Evolutionary conservation across 2,113 vertebrate genomes (phyloP), one percentile per base, ranked within the genome.

Genomic region (Ciconia stormi): DNA sequence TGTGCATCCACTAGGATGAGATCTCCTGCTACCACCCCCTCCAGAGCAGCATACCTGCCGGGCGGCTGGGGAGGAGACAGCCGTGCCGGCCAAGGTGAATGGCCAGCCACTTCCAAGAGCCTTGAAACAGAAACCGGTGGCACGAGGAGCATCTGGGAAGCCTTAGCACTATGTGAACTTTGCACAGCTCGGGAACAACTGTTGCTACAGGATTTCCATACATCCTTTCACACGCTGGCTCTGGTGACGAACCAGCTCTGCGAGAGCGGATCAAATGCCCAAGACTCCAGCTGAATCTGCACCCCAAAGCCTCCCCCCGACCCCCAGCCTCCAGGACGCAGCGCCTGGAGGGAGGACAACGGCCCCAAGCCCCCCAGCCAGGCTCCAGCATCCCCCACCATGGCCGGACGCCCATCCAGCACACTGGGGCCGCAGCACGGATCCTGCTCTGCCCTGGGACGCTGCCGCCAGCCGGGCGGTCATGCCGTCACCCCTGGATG

Each of bases 371-470:
- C 18, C 59, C 32, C 29, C 6, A 3, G 50, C 22, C n/a, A 14
- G 46, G 22, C 19, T 30, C 32, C 1, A 4, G n/a, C 4, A 16
- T 29, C 63, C 58, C 82, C 13, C n/a, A 20, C 11, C 18, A 0
- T 0, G 8, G 49, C 18, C 10, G 3, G 29, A 67, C 38, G 10
- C 16, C 7, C 16, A 5, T 30, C 53, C 23, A 26, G 66, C 32
- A 27, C 3, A 3, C 36, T 3, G 20, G 6, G 42, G n/a, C 22
- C 1, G 0, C 4, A 4, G 50, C 2, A 32, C 7, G 0, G 29
- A 13, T 16, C 69, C 61, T n/a, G 42, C 66, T 44, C 29, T n/a
- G 67, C n/a, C 42, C 47, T 6, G 61, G 61, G 70, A 7, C 3
- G 2, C 18, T 21, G 87, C 46, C n/a, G 9, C 52, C 73, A 44